Conservation (phyloP, 2,797 vertebrate species). For the Ciconia nigra region DNA sequence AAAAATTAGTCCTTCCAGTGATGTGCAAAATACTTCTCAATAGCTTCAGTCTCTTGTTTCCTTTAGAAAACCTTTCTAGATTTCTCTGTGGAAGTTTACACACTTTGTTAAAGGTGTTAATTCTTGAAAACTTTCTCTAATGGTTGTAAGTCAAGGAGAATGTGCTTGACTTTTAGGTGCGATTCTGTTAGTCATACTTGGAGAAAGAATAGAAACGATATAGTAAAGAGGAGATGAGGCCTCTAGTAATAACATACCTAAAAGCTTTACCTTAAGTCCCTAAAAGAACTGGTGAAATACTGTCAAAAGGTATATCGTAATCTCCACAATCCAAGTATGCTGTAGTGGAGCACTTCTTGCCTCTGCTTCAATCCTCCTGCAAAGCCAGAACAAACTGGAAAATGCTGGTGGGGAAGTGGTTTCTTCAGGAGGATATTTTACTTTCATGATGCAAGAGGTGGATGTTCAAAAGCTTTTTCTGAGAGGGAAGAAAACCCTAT, state of each 20-base stretch:
- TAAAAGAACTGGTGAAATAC: neutral
- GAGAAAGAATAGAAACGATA: neutral
- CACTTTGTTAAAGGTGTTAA: neutral
- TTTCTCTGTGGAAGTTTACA: neutral
- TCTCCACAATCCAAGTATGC: neutral
- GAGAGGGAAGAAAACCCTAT: neutral
- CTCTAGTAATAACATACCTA: neutral
- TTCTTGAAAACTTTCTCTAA: neutral
- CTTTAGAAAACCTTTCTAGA: neutral
- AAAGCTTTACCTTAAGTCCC: neutral
- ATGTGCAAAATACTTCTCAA: neutral
- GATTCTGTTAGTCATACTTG: neutral
- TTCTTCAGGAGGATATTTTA: neutral
- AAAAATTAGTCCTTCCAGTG: neutral
- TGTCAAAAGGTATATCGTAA: neutral
- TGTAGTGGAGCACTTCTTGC: neutral
- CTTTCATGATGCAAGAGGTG: neutral
- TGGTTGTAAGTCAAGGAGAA: neutral
- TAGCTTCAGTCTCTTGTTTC: neutral
- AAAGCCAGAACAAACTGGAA: neutral
- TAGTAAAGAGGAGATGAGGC: neutral
- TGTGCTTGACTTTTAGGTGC: neutral
- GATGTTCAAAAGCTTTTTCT: neutral
- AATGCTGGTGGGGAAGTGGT: neutral
- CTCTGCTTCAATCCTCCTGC: neutral